Conservation (phyloP, 2,888 invertebrate species). For the Hyposoter didymator region DNA sequence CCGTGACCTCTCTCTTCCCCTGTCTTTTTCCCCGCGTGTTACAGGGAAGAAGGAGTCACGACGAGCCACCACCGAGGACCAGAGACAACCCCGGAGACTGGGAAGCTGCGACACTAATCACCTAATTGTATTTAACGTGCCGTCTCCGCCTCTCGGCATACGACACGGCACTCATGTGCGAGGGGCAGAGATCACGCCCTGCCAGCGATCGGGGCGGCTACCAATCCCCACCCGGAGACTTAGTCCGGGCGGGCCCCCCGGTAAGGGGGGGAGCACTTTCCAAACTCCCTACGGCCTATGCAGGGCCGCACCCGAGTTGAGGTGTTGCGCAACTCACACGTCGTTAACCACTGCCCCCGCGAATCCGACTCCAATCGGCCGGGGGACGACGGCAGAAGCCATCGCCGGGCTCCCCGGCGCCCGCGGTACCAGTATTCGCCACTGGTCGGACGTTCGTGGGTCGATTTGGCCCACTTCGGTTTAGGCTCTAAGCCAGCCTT, state of each 20-base stretch:
- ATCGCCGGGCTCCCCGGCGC: too few relatives aligned
- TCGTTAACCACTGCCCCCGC: neutral
- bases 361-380: too few relatives aligned
- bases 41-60: too few relatives aligned
- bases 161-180: conserved; percentile 19
- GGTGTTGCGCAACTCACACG: conserved; percentile 5
- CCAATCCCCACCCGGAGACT: neutral
- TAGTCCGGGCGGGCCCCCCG: neutral
- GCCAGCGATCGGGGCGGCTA: neutral
- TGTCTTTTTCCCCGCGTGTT: too few relatives aligned
- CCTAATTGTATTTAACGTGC: neutral
- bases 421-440: too few relatives aligned
- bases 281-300: neutral
- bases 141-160: conserved; percentile 16
- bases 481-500: too few relatives aligned
- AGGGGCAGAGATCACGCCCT: conserved; percentile 27
- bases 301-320: conserved; percentile 7
- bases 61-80: too few relatives aligned
- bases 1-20: too few relatives aligned
- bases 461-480: too few relatives aligned
- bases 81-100: too few relatives aligned
- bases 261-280: neutral
- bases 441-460: too few relatives aligned
- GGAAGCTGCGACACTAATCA: neutral
- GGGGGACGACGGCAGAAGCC: too few relatives aligned